These are phyloP conservation scores for Carduelis carduelis DNA, from an alignment of 2,797 vertebrate genomes.

Conservation along the genomic window DNA sequence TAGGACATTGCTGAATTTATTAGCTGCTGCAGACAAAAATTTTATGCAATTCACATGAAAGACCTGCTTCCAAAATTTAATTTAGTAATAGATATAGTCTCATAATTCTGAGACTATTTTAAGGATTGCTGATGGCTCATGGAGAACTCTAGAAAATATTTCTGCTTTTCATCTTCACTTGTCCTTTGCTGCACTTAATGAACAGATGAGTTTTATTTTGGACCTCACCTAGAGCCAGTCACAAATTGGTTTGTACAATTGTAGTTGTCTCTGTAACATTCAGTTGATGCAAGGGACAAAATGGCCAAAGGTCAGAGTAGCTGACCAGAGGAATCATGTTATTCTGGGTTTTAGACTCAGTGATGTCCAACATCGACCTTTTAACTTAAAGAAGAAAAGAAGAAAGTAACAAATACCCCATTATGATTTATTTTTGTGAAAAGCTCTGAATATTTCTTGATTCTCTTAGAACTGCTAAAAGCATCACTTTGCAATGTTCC, in stretches of 20 bases:
- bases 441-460: not conserved
- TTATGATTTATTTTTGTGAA: not conserved
- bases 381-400: not conserved
- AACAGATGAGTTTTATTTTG: not conserved
- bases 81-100: not conserved
- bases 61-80: conserved; percentile 7
- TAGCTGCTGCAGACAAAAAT: conserved; percentile 9
- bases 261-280: not conserved
- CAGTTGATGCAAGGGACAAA: not conserved
- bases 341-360: not conserved
- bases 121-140: not conserved
- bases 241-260: conserved; percentile 6
- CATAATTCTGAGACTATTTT: not conserved
- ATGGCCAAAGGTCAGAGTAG: not conserved
- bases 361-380: not conserved
- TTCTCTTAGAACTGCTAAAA: not conserved
- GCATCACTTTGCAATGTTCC: not conserved
- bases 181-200: not conserved
- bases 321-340: not conserved
- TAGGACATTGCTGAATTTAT: conserved; percentile 8
- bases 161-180: conserved; percentile 16
- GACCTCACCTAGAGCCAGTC: not conserved
- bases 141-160: conserved; percentile 21
- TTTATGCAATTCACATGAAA: not conserved
- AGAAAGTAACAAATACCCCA: not conserved